A percentile compares a stretch with the other conserved stretches of the same genome.
phyloP scores from a whole-genome alignment of 2,888 invertebrate genomes.

The Spicauda simplicius region DNA sequence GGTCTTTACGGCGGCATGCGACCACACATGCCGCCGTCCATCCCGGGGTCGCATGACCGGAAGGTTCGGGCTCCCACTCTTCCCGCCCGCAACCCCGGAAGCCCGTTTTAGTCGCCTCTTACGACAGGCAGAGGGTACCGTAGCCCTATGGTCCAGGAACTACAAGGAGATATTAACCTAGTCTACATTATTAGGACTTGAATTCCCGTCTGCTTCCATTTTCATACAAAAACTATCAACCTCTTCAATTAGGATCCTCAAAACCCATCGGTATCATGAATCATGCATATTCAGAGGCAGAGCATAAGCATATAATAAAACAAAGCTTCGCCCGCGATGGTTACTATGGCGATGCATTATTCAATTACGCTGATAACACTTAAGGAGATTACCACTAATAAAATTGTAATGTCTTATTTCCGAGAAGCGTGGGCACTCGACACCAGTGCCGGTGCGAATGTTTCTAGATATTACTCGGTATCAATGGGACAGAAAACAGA shows the following conservation, averaged over 20 bases:
- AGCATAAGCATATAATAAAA: conserved; percentile 44
- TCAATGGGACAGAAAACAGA: conserved; percentile 2
- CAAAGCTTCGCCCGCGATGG: conserved; percentile 41
- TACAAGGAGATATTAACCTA: too few relatives aligned
- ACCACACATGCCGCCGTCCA: too few relatives aligned
- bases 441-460: conserved; percentile 34
- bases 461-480: conserved; percentile 12
- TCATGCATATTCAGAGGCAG: conserved; percentile 30
- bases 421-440: conserved; percentile 71
- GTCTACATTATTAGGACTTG: too few relatives aligned
- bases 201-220: too few relatives aligned
- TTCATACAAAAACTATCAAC: too few relatives aligned
- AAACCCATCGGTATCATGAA: conserved; percentile 2
- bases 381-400: conserved; percentile 80
- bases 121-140: too few relatives aligned
- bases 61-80: too few relatives aligned
- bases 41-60: too few relatives aligned
- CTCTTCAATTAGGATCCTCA: background rate
- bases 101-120: too few relatives aligned
- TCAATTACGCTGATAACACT: conserved; percentile 83
- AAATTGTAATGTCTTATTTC: conserved; percentile 82
- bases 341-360: conserved; percentile 75
- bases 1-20: too few relatives aligned
- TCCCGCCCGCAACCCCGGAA: too few relatives aligned
- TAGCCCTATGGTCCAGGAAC: too few relatives aligned